Evolutionary conservation across 2,888 invertebrate genomes (phyloP).

Genomic region (Calameuta pallipes): DNA sequence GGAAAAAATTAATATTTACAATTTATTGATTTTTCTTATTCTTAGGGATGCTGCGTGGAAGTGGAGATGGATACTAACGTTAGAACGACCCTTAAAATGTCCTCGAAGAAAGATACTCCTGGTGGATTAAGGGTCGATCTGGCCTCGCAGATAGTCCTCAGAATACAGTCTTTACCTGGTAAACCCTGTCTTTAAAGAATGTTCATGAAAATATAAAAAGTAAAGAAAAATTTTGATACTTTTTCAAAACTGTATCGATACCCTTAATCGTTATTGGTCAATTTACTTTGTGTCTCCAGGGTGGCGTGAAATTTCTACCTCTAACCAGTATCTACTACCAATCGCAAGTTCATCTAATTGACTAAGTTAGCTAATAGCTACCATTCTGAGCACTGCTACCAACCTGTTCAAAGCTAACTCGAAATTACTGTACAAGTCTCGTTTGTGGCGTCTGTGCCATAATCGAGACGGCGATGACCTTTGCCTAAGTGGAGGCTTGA

Average conservation of each 20-base stretch:
- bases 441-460: slow-evolving; percentile 58
- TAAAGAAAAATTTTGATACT: not conserved
- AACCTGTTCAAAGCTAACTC: slow-evolving; percentile 67
- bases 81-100: slow-evolving; percentile 74
- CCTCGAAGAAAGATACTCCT: slow-evolving; percentile 75
- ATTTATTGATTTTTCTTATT: not conserved
- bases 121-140: slow-evolving; percentile 70
- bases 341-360: not conserved
- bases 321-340: not conserved
- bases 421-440: slow-evolving; percentile 69
- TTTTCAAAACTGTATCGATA: not conserved
- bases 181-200: slow-evolving; percentile 70
- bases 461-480: slow-evolving; percentile 2
- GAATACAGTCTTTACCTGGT: slow-evolving; percentile 74
- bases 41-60: not conserved
- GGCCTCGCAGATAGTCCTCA: slow-evolving; percentile 78
- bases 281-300: not conserved
- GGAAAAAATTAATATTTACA: slow-evolving; percentile 1
- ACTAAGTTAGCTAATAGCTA: not conserved
- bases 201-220: not conserved
- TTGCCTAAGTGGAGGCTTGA: slow-evolving; percentile 53
- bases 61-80: slow-evolving; percentile 28
- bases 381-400: not conserved
- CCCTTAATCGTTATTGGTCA: not conserved
- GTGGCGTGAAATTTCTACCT: not conserved